phyloP scores from a whole-genome alignment of 2,113 vertebrate species.

The Lepus americanus region DNA sequence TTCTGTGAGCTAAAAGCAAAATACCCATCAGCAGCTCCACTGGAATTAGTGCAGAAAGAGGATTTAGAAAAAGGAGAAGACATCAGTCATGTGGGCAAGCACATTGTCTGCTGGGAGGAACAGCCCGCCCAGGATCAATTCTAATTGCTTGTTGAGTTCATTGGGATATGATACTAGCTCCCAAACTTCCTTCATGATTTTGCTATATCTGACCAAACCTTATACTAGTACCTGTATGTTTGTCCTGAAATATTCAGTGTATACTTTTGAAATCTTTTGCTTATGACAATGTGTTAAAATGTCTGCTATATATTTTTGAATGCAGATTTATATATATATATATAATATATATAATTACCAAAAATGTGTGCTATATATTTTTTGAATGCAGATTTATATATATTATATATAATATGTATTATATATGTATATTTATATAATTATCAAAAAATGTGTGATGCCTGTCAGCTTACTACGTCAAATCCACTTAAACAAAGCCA shows the following conservation, averaged over 20 bases:
- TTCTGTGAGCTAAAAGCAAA: neutral
- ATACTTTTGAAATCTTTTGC: neutral
- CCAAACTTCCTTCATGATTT: neutral
- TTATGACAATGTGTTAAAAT: neutral
- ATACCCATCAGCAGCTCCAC: neutral
- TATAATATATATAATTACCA: neutral
- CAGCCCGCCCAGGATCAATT: neutral
- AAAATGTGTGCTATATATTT: neutral
- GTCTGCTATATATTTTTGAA: neutral
- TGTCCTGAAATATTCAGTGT: neutral
- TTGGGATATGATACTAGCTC: too few species aligned
- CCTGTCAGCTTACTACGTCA: neutral
- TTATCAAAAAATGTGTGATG: neutral
- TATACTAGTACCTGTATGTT: neutral
- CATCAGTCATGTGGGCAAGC: neutral
- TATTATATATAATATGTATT: neutral
- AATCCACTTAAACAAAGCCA: neutral
- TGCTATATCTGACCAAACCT: neutral
- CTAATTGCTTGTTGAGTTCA: neutral
- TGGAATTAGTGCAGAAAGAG: neutral
- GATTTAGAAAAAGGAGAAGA: neutral
- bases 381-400: neutral
- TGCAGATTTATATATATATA: neutral
- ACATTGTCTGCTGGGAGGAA: neutral
- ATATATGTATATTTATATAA: neutral